Evolutionary conservation across 2,888 invertebrate genomes (phyloP).

Genomic region (Pseudococcus jackbeardsleyi): DNA sequence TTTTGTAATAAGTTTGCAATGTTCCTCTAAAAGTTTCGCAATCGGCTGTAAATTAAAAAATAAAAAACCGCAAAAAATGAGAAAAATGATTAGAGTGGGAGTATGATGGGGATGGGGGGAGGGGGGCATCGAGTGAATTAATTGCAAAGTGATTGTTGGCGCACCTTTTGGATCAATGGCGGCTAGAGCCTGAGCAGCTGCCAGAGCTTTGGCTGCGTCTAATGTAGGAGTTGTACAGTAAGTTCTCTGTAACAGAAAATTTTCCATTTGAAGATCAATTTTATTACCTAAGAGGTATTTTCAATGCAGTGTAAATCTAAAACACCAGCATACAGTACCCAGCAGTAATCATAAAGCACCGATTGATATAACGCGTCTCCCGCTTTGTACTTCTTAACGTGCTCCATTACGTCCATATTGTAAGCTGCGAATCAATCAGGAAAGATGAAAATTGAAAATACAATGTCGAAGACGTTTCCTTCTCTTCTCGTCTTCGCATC

Average conservation of each 20-base stretch:
- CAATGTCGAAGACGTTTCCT: too few relatives aligned
- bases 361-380: background rate
- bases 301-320: too few relatives aligned
- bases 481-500: too few relatives aligned
- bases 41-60: constrained; percentile 12
- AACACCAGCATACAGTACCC: background rate
- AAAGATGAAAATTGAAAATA: background rate
- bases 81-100: background rate
- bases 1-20: background rate
- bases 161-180: background rate
- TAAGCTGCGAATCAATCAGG: background rate
- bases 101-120: background rate
- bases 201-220: background rate
- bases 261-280: background rate
- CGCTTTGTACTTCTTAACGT: background rate
- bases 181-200: background rate
- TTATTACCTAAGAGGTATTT: too few relatives aligned
- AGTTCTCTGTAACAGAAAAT: background rate
- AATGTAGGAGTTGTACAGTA: background rate
- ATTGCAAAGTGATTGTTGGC: too few relatives aligned
- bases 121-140: too few relatives aligned
- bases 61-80: too few relatives aligned
- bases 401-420: constrained; percentile 10
- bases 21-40: background rate
- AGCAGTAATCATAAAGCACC: background rate